A percentile compares a stretch with the other conserved stretches of the same genome.
Conservation (phyloP, 2,797 vertebrate species). For the Holocentrus rufus region DNA sequence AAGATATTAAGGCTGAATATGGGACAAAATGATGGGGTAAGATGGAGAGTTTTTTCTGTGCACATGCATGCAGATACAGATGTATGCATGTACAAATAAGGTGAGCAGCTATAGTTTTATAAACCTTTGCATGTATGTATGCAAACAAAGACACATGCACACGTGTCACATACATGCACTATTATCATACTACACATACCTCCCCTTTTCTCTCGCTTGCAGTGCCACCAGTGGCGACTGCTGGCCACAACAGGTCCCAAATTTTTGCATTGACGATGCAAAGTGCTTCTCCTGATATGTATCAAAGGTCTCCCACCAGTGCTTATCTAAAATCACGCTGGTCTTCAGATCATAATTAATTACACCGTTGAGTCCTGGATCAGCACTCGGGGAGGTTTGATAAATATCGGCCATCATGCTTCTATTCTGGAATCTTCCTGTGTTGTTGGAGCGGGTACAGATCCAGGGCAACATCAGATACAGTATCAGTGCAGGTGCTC, state of each 20-base stretch:
- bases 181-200: too few relatives aligned
- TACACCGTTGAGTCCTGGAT: constrained; percentile 36
- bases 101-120: not conserved
- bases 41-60: too few relatives aligned
- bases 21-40: too few relatives aligned
- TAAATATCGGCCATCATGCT: constrained; percentile 47
- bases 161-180: not conserved
- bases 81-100: not conserved
- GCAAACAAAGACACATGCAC: not conserved
- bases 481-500: constrained; percentile 59
- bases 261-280: not conserved
- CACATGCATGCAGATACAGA: not conserved
- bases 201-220: not conserved
- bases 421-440: constrained; percentile 50
- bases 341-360: constrained; percentile 50
- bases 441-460: constrained; percentile 46
- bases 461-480: constrained; percentile 58
- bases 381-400: constrained; percentile 48
- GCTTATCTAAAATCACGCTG: constrained; percentile 38
- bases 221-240: too few relatives aligned
- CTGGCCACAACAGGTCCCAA: not conserved
- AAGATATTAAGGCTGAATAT: too few relatives aligned
- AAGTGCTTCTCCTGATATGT: constrained; percentile 32
- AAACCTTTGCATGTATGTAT: not conserved
- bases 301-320: constrained; percentile 34